Evolutionary conservation across 2,113 vertebrate genomes (phyloP).

Genomic region (Salvelinus alpinus): DNA sequence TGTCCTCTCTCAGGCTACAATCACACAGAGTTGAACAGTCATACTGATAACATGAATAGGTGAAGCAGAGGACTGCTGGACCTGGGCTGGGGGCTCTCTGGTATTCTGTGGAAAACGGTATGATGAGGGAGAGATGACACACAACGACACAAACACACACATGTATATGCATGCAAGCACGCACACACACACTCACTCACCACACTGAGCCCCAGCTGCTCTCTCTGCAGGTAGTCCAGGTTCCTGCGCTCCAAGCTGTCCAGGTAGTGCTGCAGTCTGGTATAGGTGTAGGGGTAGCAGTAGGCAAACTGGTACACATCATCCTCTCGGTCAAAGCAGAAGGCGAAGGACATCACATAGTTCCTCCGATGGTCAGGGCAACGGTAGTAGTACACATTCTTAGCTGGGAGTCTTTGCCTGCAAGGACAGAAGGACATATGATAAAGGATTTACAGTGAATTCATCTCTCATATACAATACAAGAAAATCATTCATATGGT

Average conservation of each 20-base stretch:
- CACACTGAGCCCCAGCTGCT: slow-evolving; percentile 92
- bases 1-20: slow-evolving; percentile 31
- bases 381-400: slow-evolving; percentile 98
- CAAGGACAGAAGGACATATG: too few relatives aligned
- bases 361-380: slow-evolving; percentile 94
- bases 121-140: slow-evolving; percentile 11
- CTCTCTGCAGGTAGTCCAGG: slow-evolving; percentile 88
- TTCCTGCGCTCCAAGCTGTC: slow-evolving; percentile 86
- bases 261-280: slow-evolving; percentile 94
- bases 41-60: too few relatives aligned
- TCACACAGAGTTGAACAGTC: too few relatives aligned
- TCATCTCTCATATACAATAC: too few relatives aligned
- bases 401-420: slow-evolving; percentile 94
- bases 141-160: too few relatives aligned
- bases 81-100: neutral
- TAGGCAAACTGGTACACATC: slow-evolving; percentile 96
- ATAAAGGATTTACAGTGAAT: too few relatives aligned
- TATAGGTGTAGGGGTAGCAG: slow-evolving; percentile 97
- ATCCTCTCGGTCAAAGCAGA: slow-evolving; percentile 96
- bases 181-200: slow-evolving; percentile 70
- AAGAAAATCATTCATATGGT: too few relatives aligned
- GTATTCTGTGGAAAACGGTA: too few relatives aligned
- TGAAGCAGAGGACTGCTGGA: slow-evolving; percentile 20
- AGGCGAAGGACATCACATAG: slow-evolving; percentile 98
- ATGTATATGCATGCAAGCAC: neutral